Evolutionary conservation across 2,113 vertebrate species (phyloP), one percentile per base, ranked within the genome.

Genomic region (Bathybates hornii): DNA sequence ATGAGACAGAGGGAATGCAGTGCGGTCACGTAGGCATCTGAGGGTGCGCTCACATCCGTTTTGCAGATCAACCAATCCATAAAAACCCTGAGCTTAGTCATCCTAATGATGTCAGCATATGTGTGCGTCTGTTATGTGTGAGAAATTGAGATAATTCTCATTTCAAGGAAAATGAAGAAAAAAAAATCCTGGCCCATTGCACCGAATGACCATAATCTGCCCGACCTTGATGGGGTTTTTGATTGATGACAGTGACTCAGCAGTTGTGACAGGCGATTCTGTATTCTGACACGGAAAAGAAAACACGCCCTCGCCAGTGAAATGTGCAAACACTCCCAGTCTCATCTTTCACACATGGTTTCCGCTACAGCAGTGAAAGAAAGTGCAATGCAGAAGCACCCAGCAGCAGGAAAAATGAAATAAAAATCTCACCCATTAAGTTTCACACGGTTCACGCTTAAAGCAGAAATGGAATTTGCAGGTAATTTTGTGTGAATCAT

Each of bases 21-120:
- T 50, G 17, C 1, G 54, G 36, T 53, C 43, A 34, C 48, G 45
- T 41, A 78, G 45, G 73, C 71, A 9, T 83, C 27, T 19, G 53
- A 73, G 27, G 24, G 17, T 83, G 48, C 3, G 4, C 38, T 76
- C 11, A 19, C 57, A 80, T 89, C 48, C 14, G 4, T 68, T 89
- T 78, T 84, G 66, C 43, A 90, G 36, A 85, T 86, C 56, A 86
- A 10, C 53, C 13, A 11, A 92, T 90, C 79, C 43, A 91, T 90
- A 85, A 57, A 43, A 86, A 27, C 11, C 21, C 21, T 1, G 0
- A 82, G 52, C 80, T 54, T 24, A 57, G 83, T 86, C 84, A 86
- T 92, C 82, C 68, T 78, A 80, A 90, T 87, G 85, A 84, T 48
- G 52, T 27, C 61, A 54, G 14, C 5, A 13, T 27, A 19, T 71